Evolutionary conservation across 2,797 vertebrate species (phyloP).

Genomic region (Acanthopagrus latus): DNA sequence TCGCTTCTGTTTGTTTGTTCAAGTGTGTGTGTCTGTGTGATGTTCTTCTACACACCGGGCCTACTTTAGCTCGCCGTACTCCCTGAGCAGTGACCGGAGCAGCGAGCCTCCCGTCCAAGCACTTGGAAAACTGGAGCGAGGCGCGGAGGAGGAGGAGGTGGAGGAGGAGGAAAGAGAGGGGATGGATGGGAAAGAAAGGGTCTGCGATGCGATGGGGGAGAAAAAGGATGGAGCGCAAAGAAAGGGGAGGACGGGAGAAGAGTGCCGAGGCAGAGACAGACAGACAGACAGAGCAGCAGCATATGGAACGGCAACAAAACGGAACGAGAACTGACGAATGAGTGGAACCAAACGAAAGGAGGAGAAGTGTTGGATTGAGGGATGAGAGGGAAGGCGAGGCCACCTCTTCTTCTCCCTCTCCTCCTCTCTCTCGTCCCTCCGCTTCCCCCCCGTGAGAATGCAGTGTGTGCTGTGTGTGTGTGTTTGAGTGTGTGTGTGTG

Average conservation of each 20-base stretch:
- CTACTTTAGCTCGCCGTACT: slow-evolving; percentile 78
- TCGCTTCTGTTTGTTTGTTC: slow-evolving; percentile 55
- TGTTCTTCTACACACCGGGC: slow-evolving; percentile 62
- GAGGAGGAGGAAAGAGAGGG: slow-evolving; percentile 52
- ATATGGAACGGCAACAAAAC: slow-evolving; percentile 74
- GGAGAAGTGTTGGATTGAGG: slow-evolving; percentile 80
- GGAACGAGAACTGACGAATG: slow-evolving; percentile 76
- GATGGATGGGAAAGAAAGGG: slow-evolving; percentile 80
- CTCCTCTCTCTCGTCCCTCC: slow-evolving; percentile 52
- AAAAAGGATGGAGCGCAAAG: slow-evolving; percentile 76
- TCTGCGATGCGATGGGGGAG: slow-evolving; percentile 63
- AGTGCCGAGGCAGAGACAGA: slow-evolving; percentile 52
- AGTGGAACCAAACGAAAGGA: slow-evolving; percentile 83
- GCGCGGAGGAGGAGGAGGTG: slow-evolving; percentile 60
- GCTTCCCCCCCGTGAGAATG: slow-evolving; percentile 68
- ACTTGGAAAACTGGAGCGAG: slow-evolving; percentile 78
- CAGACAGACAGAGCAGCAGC: slow-evolving; percentile 56
- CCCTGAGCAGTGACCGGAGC: slow-evolving; percentile 83
- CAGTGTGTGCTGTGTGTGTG: not conserved
- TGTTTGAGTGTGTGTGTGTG: slow-evolving; percentile 44
- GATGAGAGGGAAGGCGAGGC: slow-evolving; percentile 82
- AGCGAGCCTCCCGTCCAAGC: slow-evolving; percentile 67
- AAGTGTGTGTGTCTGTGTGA: slow-evolving; percentile 51
- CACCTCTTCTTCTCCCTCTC: slow-evolving; percentile 74
- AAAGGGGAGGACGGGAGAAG: slow-evolving; percentile 73